phyloP scores from a whole-genome alignment of 2,113 vertebrate species.

The Saccopteryx bilineata region DNA sequence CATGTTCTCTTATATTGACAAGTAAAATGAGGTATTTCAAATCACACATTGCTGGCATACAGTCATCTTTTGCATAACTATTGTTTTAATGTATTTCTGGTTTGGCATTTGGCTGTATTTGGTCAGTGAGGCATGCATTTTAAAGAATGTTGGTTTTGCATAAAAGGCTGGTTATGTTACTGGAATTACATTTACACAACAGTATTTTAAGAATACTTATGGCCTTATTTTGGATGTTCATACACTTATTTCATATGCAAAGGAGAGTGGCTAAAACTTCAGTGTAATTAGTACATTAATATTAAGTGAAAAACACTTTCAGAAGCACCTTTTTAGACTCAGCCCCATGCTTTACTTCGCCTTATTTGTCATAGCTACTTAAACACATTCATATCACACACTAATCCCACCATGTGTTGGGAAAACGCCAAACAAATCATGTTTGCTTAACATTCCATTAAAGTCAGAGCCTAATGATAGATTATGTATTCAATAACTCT shows the following conservation, averaged over 20 bases:
- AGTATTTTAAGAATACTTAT: conserved; percentile 65
- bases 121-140: conserved; percentile 53
- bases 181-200: conserved; percentile 65
- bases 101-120: conserved; percentile 78
- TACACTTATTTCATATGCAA: conserved; percentile 39
- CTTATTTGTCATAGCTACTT: conserved; percentile 45
- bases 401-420: background rate
- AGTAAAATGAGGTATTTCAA: conserved; percentile 81
- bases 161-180: conserved; percentile 56
- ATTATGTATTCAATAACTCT: conserved; percentile 48
- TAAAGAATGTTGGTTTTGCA: conserved; percentile 72
- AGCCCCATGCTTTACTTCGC: conserved; percentile 62
- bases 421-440: conserved; percentile 21
- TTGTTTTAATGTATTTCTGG: conserved; percentile 77
- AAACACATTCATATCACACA: conserved; percentile 24
- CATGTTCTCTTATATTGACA: conserved; percentile 78
- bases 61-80: conserved; percentile 68
- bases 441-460: conserved; percentile 61
- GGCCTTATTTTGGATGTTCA: background rate
- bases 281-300: conserved; percentile 57
- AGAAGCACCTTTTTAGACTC: conserved; percentile 28
- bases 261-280: conserved; percentile 1
- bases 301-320: conserved; percentile 61
- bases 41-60: conserved; percentile 56
- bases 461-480: conserved; percentile 55